Evolutionary conservation across 2,113 vertebrate species (phyloP), one percentile per base, ranked within the genome.

Genomic region (Leptobrachium ailaonicum): DNA sequence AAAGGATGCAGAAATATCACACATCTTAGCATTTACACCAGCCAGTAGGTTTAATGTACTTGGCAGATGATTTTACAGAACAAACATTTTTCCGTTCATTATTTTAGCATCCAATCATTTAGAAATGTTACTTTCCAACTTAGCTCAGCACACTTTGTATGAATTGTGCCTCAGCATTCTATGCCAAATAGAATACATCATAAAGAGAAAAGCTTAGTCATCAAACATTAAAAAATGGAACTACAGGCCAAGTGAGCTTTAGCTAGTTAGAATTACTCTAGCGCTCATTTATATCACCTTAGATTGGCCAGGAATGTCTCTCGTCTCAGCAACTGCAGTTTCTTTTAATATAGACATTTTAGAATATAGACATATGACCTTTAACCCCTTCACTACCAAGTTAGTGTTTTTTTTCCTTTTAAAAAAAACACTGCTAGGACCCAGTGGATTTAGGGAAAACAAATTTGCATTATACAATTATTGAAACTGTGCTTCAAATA

Each of bases 31-130:
- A 32, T 32, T 32, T 32, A 32, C 20, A 32, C 20, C 20, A 32
- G 20, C 20, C 20, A 72, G 54, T 47, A 14, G n/a, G 12, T 66
- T 73, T 54, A 79, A 32, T 54, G 40, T 54, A 73, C 64, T 32
- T 10, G 11, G 68, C 14, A 71, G 14, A 9, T 14, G 43, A 58
- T 80, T 85, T 88, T 90, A 84, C 84, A 82, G 85, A 83, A 89
- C 79, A 84, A 89, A 88, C 87, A 87, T 84, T 82, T 85, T 82
- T 88, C 87, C 90, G 88, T 88, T 87, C 80, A 82, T 72, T 0
- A 91, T 89, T 87, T 85, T 84, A 84, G 88, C 86, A 89, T 88
- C 87, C 90, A 91, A 89, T 83, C 85, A 75, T 85, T 91, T 86
- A 88, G 87, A 82, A 85, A 85, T 75, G 86, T 83, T 89, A 88